Base-by-base conservation (phyloP, 2,888 invertebrate species). In the Mythimna ferrago region DNA sequence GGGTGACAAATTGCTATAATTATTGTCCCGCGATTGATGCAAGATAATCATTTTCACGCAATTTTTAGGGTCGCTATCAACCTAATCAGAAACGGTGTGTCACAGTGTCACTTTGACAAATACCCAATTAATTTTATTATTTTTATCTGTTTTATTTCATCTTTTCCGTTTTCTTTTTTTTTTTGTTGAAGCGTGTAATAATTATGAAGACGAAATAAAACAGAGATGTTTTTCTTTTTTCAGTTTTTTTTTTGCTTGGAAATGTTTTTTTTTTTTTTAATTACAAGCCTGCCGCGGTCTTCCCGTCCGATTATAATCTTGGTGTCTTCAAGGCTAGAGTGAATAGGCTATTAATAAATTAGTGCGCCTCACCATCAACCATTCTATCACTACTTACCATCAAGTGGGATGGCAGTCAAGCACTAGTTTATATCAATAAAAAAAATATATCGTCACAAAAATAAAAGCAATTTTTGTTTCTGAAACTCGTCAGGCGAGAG, bases 1-100 rank as follows among this genome's bases (percentile, higher is more conserved):
- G 88, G 89, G 89, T 87, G 91, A 92, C 92, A 93, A 94, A 94
- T 94, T 92, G 93, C 90, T 87, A 83, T 94, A 94, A 94, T 94
- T 93, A 93, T 91, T 91, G 90, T 88, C 91, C 90, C 87, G 82
- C 86, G 83, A 85, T 84, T 77, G 80, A 80, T 71, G 64, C 56
- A 81, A 90, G 93, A 93, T 92, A 93, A 91, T 90, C 85, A 89
- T 91, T 92, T 92, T 87, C 88, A 90, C 89, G 90, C 89, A 91
- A 92, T 92, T 91, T 85, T 81, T 81, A 84, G 91, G 90, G 91
- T 88, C 86, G 86, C 85, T 90, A 92, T 92, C 92, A 78, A 87
- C 87, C 88, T 85, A 91, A 93, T 93, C 94, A 88, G 86, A 81
- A 85, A 83, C 81, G 82, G 82, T 84, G 89, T 91, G 92, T 89